Conservation (phyloP, 2,888 invertebrate genomes). For the Ditula angustiorana region DNA sequence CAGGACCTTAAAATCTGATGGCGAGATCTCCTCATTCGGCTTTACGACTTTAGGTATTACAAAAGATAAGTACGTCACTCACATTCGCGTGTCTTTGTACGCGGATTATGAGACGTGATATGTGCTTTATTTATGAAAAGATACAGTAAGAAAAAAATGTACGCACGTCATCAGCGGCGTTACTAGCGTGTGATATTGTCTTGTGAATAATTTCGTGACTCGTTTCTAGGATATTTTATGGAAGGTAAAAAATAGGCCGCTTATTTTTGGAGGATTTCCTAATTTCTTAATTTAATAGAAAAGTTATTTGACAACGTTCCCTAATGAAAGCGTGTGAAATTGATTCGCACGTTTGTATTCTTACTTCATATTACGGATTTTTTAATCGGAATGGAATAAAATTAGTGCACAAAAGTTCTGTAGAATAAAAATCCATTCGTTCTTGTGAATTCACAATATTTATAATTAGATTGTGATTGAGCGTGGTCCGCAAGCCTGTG, state of each 20-base stretch:
- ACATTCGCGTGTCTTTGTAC: conserved; percentile 77
- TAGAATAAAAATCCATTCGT: conserved; percentile 53
- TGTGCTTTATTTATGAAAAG: conserved; percentile 73
- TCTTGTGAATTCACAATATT: conserved; percentile 68
- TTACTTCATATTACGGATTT: background rate
- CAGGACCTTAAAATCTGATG: conserved; percentile 49
- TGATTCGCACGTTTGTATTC: background rate
- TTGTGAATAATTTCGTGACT: conserved; percentile 63
- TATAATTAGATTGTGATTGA: conserved; percentile 78
- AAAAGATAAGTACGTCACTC: conserved; percentile 75
- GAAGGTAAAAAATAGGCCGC: background rate
- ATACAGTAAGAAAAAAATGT: conserved; percentile 60
- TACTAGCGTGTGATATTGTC: conserved; percentile 63
- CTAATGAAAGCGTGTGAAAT: background rate
- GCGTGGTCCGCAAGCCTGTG: conserved; percentile 64
- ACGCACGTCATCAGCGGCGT: conserved; percentile 45
- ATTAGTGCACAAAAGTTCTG: conserved; percentile 28
- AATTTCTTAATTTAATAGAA: too few relatives aligned
- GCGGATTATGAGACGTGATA: conserved; percentile 80
- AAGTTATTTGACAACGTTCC: background rate
- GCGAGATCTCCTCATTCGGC: conserved; percentile 62
- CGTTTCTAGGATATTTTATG: conserved; percentile 14
- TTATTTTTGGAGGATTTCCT: background rate
- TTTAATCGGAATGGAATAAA: background rate
- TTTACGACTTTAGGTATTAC: conserved; percentile 77